A percentile compares a stretch with the other conserved stretches of the same genome.
These are phyloP conservation scores for Vesta saturnalis DNA, from an alignment of 2,888 invertebrate genomes.

Conservation along the genomic window DNA sequence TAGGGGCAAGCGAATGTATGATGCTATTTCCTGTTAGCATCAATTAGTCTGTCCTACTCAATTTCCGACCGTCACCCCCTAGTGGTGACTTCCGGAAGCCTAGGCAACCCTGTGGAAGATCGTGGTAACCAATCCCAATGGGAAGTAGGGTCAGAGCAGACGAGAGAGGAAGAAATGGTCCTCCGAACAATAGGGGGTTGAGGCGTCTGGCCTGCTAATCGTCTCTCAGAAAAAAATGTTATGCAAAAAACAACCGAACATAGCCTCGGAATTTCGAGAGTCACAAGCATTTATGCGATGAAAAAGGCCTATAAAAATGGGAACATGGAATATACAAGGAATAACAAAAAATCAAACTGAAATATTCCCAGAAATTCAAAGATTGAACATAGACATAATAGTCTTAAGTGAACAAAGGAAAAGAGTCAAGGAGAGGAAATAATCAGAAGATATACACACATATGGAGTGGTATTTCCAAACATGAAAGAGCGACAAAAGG, in stretches of 20 bases:
- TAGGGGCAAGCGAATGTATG: not conserved
- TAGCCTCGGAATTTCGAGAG: not conserved
- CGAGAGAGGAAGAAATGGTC: conserved; percentile 20
- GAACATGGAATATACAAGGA: not conserved
- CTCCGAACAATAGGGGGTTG: conserved; percentile 13
- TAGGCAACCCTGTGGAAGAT: conserved; percentile 22
- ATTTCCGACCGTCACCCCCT: conserved; percentile 18
- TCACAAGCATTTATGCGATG: not conserved
- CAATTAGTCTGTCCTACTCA: conserved; percentile 15
- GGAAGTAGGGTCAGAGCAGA: conserved; percentile 20
- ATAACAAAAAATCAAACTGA: not conserved
- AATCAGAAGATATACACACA: not conserved
- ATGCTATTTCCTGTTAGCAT: not conserved
- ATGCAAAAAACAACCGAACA: not conserved
- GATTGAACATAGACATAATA: no score
- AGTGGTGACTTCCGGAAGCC: conserved; percentile 21
- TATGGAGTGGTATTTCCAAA: no score
- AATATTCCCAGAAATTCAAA: not conserved
- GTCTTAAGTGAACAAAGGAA: no score
- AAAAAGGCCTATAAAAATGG: not conserved
- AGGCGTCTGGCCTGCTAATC: not conserved
- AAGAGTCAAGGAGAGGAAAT: not conserved
- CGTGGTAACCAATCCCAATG: conserved; percentile 22
- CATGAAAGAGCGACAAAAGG: not conserved
- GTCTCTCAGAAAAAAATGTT: not conserved